These are phyloP conservation scores for Staurois parvus DNA, from an alignment of 2,797 vertebrate species.

Conservation along the genomic window DNA sequence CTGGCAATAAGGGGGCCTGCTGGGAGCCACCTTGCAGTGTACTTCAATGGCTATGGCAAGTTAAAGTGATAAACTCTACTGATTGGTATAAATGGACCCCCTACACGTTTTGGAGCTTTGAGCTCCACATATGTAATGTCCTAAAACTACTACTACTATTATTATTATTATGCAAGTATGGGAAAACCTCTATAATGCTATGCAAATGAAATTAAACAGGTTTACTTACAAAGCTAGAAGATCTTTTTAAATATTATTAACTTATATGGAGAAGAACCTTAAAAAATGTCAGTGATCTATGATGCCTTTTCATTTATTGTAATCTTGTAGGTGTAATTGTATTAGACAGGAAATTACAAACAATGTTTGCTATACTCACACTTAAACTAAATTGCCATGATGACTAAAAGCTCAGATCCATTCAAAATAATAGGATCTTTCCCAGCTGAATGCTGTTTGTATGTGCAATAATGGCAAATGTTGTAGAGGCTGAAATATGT, in stretches of 20 bases:
- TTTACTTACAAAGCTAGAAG: too few species aligned
- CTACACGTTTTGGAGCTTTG: too few species aligned
- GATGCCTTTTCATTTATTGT: not conserved
- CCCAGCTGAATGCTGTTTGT: not conserved
- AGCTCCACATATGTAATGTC: too few species aligned
- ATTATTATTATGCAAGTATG: too few species aligned
- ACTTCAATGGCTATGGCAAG: too few species aligned
- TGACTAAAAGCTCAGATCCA: conserved; percentile 16
- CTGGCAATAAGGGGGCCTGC: too few species aligned
- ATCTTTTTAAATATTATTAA: not conserved
- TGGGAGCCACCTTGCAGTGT: too few species aligned
- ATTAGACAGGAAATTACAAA: not conserved
- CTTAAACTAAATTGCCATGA: not conserved
- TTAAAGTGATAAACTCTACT: too few species aligned
- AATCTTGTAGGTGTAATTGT: not conserved
- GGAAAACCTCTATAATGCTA: too few species aligned
- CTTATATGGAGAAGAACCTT: not conserved
- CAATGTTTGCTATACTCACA: not conserved
- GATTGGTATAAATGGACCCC: too few species aligned
- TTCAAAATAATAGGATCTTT: conserved; percentile 6
- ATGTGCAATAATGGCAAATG: not conserved
- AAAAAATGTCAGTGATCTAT: not conserved
- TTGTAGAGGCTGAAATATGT: not conserved
- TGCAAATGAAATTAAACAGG: too few species aligned
- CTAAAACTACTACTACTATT: too few species aligned